A percentile compares a stretch with the other conserved stretches of the same genome.
phyloP scores from a whole-genome alignment of 2,888 invertebrate genomes.

The Cantharis rustica region DNA sequence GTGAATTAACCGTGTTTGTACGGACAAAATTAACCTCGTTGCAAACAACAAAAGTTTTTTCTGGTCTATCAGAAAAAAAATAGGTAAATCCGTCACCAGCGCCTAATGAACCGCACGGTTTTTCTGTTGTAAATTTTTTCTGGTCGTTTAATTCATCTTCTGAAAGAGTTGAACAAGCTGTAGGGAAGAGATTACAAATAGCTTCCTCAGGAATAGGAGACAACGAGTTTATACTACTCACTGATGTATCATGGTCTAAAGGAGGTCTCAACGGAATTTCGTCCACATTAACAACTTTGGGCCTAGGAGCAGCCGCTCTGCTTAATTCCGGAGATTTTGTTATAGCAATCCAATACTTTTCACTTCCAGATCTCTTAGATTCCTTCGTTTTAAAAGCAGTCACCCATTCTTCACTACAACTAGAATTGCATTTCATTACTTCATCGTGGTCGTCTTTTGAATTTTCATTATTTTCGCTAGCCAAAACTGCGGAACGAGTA shows the following conservation, averaged over 20 bases:
- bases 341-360: slow-evolving; percentile 51
- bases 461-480: not conserved
- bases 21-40: slow-evolving; percentile 47
- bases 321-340: slow-evolving; percentile 36
- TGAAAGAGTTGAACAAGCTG: not conserved
- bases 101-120: slow-evolving; percentile 27
- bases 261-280: slow-evolving; percentile 51
- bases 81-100: slow-evolving; percentile 33
- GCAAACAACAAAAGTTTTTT: slow-evolving; percentile 41
- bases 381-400: slow-evolving; percentile 44
- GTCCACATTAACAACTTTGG: slow-evolving; percentile 44
- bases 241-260: slow-evolving; percentile 33
- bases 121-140: not conserved
- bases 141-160: not conserved
- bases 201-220: slow-evolving; percentile 50
- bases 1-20: slow-evolving; percentile 35
- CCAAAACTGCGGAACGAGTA: not conserved
- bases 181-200: slow-evolving; percentile 38
- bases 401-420: slow-evolving; percentile 19
- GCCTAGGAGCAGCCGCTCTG: not conserved
- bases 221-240: slow-evolving; percentile 24
- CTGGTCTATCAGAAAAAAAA: slow-evolving; percentile 40
- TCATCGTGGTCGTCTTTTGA: not conserved
- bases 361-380: slow-evolving; percentile 40
- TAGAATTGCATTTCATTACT: not conserved